phyloP scores from a whole-genome alignment of 2,888 invertebrate species.

The Pteria penguin region DNA sequence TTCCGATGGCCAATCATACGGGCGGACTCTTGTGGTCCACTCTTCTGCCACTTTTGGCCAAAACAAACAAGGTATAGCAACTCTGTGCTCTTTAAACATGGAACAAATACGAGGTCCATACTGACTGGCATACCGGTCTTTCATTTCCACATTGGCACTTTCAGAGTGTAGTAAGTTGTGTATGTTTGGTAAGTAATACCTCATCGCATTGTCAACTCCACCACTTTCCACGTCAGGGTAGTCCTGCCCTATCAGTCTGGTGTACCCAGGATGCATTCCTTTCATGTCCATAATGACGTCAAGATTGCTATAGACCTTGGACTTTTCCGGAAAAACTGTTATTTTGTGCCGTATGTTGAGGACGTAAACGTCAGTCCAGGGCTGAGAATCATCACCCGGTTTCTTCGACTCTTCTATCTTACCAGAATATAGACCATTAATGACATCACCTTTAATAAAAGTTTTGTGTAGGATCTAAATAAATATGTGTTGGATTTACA shows the following conservation, averaged over 20 bases:
- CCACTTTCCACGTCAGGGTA: not conserved
- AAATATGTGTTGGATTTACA: too few species aligned
- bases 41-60: conserved; percentile 32
- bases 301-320: not conserved
- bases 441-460: conserved; percentile 29
- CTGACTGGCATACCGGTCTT: conserved; percentile 16
- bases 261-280: conserved; percentile 29
- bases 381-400: not conserved
- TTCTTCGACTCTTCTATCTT: not conserved
- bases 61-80: conserved; percentile 20
- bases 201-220: not conserved
- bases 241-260: not conserved
- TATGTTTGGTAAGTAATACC: conserved; percentile 23
- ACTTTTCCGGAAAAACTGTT: not conserved
- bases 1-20: conserved; percentile 38
- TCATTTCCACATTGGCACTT: not conserved
- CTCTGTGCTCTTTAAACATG: not conserved
- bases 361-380: not conserved
- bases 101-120: conserved; percentile 7
- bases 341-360: not conserved
- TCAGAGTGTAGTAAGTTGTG: conserved; percentile 1
- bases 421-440: conserved; percentile 21
- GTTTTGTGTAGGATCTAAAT: too few species aligned
- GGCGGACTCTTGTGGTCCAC: conserved; percentile 27
- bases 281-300: conserved; percentile 15